phyloP scores from a whole-genome alignment of 2,113 vertebrate genomes.

The Eurystomus gularis region DNA sequence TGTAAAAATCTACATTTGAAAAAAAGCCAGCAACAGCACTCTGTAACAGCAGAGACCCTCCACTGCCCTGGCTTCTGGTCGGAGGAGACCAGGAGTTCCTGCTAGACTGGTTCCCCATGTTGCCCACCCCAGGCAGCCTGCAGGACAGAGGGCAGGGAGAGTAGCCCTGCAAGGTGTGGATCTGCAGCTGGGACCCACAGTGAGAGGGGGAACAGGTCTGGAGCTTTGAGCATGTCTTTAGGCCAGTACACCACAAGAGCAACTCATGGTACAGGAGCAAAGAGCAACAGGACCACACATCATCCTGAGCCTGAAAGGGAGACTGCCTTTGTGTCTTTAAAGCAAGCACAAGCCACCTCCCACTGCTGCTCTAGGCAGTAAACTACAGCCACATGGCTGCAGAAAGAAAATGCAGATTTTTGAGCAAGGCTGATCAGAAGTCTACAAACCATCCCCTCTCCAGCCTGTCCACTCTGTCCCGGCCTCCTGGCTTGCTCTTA shows the following conservation, averaged over 20 bases:
- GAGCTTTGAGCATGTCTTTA: not conserved
- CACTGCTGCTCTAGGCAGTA: not conserved
- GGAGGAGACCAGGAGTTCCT: not conserved
- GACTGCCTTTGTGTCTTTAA: not conserved
- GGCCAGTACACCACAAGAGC: too few species aligned
- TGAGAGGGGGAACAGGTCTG: not conserved
- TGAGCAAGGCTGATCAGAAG: not conserved
- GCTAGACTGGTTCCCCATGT: not conserved
- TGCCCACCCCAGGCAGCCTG: not conserved
- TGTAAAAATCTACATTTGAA: not conserved
- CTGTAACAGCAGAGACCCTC: fast-evolving
- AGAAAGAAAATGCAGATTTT: not conserved
- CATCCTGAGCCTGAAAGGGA: not conserved
- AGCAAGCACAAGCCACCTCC: not conserved
- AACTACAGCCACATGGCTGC: not conserved
- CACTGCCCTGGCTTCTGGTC: not conserved
- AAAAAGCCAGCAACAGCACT: not conserved
- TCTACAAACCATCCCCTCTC: not conserved
- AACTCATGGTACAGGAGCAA: not conserved
- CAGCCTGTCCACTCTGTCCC: not conserved
- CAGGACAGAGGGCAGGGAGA: not conserved
- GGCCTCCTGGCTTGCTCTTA: not conserved
- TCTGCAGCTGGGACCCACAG: not conserved
- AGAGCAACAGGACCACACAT: fast-evolving
- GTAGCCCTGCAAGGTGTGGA: not conserved